A percentile compares a stretch with the other conserved stretches of the same genome.
These are phyloP conservation scores for Caranx melampygus DNA, from an alignment of 2,113 vertebrate genomes.

Conservation along the genomic window DNA sequence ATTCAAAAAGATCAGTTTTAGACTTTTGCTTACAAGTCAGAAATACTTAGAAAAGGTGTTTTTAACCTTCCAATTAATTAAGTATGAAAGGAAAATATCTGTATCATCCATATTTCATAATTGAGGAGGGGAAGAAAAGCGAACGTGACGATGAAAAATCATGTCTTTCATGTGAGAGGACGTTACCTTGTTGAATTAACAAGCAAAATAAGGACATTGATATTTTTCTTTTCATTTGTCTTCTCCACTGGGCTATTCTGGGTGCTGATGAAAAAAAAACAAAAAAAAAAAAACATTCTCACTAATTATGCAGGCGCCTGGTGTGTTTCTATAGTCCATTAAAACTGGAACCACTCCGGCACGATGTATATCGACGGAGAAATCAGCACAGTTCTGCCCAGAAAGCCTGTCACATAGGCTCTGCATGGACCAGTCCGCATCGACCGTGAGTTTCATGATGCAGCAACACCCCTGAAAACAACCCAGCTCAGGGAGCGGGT, in stretches of 20 bases:
- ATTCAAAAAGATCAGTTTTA: background rate
- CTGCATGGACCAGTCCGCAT: conserved; percentile 16
- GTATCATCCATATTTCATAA: background rate
- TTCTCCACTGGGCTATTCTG: background rate
- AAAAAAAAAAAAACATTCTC: background rate
- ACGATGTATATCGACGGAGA: background rate
- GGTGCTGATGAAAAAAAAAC: background rate
- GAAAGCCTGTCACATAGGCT: conserved; percentile 7
- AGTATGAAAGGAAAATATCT: background rate
- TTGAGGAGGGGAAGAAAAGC: background rate
- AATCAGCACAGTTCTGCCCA: conserved; percentile 2
- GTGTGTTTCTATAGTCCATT: conserved; percentile 2
- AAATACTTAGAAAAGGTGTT: background rate
- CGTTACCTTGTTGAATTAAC: background rate
- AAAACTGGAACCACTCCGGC: conserved; percentile 7
- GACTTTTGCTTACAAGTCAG: background rate
- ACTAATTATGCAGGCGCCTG: conserved; percentile 8
- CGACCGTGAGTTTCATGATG: conserved; percentile 13
- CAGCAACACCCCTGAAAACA: conserved; percentile 36
- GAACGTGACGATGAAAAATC: background rate
- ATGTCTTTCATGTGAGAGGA: background rate
- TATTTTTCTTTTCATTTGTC: background rate
- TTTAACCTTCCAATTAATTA: background rate
- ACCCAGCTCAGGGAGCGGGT: background rate
- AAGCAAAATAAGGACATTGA: background rate